Conservation (phyloP, 2,888 invertebrate genomes). For the Netelia fuscicornis region DNA sequence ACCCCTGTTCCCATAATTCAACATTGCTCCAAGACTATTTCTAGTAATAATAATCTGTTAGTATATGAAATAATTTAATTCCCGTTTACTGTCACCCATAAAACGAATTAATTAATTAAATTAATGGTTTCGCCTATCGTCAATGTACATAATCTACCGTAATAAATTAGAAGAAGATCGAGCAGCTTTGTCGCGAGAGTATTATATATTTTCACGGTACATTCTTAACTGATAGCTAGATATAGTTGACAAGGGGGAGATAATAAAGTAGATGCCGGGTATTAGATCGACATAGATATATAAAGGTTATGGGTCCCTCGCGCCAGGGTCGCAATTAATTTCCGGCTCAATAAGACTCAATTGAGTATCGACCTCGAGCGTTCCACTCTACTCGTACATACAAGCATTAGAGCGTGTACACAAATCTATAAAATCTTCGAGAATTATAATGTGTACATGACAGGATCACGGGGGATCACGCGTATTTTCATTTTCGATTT, state of each 20-base stretch:
- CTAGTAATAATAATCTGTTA: too few species aligned
- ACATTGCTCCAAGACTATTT: too few species aligned
- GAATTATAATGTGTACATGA: neutral
- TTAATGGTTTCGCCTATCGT: conserved; percentile 36
- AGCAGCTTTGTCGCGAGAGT: conserved; percentile 35
- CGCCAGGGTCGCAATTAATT: conserved; percentile 61
- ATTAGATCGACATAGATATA: conserved; percentile 4
- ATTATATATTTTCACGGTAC: conserved; percentile 50
- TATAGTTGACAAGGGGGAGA: conserved; percentile 36
- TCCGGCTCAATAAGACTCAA: conserved; percentile 62
- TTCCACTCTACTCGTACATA: neutral
- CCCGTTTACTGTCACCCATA: neutral
- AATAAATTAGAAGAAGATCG: conserved; percentile 25
- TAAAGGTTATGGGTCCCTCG: conserved; percentile 15
- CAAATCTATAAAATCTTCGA: conserved; percentile 40
- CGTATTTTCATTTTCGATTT: neutral
- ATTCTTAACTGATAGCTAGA: conserved; percentile 55
- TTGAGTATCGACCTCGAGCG: conserved; percentile 64
- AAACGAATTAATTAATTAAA: conserved; percentile 27
- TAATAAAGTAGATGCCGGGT: conserved; percentile 12
- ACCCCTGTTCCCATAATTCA: too few species aligned
- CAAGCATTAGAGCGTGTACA: conserved; percentile 16
- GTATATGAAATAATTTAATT: neutral
- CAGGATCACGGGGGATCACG: neutral
- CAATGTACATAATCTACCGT: neutral